Conservation (phyloP, 2,113 vertebrate genomes). For the Hepsetus odoe region DNA sequence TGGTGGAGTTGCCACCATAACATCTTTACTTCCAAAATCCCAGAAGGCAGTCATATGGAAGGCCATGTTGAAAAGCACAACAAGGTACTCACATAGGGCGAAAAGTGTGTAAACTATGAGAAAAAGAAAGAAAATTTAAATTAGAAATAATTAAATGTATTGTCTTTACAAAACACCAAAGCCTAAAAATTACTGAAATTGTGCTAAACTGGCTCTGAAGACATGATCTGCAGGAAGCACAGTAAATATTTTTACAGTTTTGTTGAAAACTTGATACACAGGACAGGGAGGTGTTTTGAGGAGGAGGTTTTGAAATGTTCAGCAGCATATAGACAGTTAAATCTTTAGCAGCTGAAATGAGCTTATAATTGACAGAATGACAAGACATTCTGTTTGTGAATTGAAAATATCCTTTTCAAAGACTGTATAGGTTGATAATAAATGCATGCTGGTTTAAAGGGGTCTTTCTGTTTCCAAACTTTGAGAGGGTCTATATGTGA, state of each 20-base stretch:
- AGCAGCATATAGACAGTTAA: too few species aligned
- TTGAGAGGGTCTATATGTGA: too few species aligned
- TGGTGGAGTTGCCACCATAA: slow-evolving; percentile 82
- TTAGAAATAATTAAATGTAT: not conserved
- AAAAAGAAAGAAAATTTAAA: slow-evolving; percentile 13
- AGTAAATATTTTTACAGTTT: not conserved
- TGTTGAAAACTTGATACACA: not conserved
- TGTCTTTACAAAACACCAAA: not conserved
- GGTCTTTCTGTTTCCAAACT: too few species aligned
- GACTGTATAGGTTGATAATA: too few species aligned
- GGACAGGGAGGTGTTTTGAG: too few species aligned
- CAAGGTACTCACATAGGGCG: slow-evolving; percentile 92
- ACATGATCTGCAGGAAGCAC: not conserved
- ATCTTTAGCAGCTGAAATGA: too few species aligned
- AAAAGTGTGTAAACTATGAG: slow-evolving; percentile 88
- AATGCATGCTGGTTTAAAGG: too few species aligned
- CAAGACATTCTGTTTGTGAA: too few species aligned
- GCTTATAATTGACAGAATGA: too few species aligned
- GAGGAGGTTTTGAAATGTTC: too few species aligned
- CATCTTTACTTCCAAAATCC: slow-evolving; percentile 91
- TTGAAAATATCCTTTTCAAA: too few species aligned
- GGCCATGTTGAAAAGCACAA: slow-evolving; percentile 95
- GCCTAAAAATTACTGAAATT: not conserved
- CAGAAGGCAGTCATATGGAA: slow-evolving; percentile 95
- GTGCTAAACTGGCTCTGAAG: not conserved